These are phyloP conservation scores for Batillaria attramentaria DNA, from an alignment of 1,140 invertebrate species.

Conservation along the genomic window DNA sequence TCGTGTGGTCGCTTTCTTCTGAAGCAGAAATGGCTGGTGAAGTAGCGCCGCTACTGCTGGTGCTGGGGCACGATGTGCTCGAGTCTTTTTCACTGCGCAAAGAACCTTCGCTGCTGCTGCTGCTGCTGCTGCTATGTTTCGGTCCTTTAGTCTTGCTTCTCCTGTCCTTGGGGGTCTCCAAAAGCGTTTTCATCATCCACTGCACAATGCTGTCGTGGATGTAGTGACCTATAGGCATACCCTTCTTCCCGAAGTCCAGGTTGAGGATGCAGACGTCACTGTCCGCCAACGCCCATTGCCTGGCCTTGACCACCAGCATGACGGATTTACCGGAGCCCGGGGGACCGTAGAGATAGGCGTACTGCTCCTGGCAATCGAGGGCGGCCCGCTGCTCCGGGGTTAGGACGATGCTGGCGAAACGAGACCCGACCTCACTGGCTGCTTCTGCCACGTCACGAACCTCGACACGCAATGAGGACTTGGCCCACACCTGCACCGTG, in stretches of 20 bases:
- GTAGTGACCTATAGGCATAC: neutral
- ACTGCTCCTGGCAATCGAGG: neutral
- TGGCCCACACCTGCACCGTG: neutral
- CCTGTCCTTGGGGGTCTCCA: no score
- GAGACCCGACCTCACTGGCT: neutral
- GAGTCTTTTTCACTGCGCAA: no score
- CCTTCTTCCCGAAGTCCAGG: neutral
- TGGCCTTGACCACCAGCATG: neutral
- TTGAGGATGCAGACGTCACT: neutral
- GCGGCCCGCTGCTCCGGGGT: neutral
- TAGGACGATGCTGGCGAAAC: neutral
- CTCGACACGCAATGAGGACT: neutral
- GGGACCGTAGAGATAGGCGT: neutral
- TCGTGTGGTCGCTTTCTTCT: no score
- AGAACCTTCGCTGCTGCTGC: no score
- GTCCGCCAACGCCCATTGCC: neutral
- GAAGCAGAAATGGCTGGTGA: no score
- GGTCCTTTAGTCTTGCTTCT: no score
- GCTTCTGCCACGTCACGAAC: slow-evolving; percentile 2
- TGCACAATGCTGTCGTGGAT: slow-evolving; percentile 7
- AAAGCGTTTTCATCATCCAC: neutral
- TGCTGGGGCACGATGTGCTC: no score
- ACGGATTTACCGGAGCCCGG: neutral
- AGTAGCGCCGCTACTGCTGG: no score
- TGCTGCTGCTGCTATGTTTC: no score